Evolutionary conservation across 2,113 vertebrate species (phyloP).

Genomic region (Rhynchomys soricoides): DNA sequence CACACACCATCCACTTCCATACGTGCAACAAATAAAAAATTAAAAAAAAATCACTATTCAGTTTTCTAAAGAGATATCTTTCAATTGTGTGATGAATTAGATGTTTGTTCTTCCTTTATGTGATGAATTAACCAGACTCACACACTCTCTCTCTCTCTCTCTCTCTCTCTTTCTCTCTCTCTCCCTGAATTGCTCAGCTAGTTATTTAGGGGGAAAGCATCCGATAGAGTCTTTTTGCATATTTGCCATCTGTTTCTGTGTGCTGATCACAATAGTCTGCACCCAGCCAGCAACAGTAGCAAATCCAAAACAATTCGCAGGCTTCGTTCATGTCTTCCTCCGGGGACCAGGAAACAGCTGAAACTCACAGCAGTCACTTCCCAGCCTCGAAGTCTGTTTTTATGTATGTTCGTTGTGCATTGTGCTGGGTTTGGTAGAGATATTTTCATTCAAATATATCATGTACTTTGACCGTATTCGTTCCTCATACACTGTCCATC

Average conservation of each 20-base stretch:
- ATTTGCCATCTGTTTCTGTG: constrained; percentile 68
- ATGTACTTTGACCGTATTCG: neutral
- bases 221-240: constrained; percentile 46
- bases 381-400: neutral
- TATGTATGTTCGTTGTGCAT: no score
- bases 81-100: neutral
- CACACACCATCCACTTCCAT: neutral
- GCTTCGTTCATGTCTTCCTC: neutral
- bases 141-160: neutral
- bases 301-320: constrained; percentile 23
- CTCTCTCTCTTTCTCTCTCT: neutral
- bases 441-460: neutral
- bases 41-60: neutral
- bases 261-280: constrained; percentile 43
- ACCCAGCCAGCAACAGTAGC: neutral
- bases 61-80: neutral
- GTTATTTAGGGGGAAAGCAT: neutral
- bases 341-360: neutral
- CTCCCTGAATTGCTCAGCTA: constrained; percentile 49
- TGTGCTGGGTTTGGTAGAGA: no score
- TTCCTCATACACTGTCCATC: neutral
- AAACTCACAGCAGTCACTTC: neutral
- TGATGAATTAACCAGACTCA: neutral
- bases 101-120: neutral
- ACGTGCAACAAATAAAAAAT: neutral